A percentile compares a stretch with the other conserved stretches of the same genome.
These are phyloP conservation scores for Uria lomvia DNA, from an alignment of 2,113 vertebrate genomes.

Conservation along the genomic window DNA sequence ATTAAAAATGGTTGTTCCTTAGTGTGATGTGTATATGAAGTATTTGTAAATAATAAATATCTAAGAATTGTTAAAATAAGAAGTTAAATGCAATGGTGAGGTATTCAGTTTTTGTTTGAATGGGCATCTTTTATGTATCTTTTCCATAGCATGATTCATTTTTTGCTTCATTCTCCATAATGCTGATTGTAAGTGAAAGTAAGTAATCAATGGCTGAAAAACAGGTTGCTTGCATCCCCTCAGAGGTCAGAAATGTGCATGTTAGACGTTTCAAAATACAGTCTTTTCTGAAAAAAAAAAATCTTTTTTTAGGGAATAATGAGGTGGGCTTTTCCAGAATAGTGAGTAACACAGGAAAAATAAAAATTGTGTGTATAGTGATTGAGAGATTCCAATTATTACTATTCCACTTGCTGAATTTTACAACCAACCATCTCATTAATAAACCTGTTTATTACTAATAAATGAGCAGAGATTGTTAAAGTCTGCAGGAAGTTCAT, in stretches of 20 bases:
- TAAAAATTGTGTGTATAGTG: neutral
- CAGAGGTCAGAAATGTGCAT: fast-evolving
- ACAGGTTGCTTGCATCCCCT: neutral
- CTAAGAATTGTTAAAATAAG: neutral
- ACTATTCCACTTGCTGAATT: neutral
- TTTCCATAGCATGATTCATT: neutral
- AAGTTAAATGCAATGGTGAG: neutral
- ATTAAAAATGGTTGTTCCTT: neutral
- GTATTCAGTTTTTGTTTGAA: neutral
- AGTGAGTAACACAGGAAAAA: neutral
- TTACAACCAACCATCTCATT: neutral
- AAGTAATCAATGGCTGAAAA: neutral
- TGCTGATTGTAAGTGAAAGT: neutral
- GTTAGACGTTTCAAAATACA: neutral
- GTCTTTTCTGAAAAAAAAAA: neutral
- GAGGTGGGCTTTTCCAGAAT: neutral
- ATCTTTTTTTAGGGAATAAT: neutral
- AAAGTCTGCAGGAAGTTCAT: neutral
- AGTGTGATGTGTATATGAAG: neutral
- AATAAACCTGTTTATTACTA: neutral
- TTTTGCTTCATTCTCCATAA: neutral
- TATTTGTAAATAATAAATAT: neutral
- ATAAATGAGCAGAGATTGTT: neutral
- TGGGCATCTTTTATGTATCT: neutral
- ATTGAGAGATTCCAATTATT: neutral